Percentiles rank a stretch among this genome's conserved stretches.
phyloP scores from a whole-genome alignment of 2,888 invertebrate genomes.

The Nemotelus pantherinus region DNA sequence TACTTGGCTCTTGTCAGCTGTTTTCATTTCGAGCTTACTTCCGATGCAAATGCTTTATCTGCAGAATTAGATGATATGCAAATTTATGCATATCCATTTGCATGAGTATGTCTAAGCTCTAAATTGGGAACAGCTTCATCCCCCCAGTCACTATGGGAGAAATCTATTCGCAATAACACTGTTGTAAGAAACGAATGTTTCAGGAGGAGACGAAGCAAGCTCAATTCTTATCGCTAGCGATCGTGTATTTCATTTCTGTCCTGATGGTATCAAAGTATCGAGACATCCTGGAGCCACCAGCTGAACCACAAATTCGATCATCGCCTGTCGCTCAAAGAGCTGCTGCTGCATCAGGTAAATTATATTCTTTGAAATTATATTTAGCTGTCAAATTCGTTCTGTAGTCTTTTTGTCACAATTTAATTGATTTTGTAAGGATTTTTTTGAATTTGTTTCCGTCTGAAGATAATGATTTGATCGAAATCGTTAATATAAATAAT shows the following conservation, averaged over 20 bases:
- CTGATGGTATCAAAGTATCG: conserved; percentile 99
- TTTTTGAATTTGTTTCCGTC: not conserved
- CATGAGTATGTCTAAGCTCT: not conserved
- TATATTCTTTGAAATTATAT: not conserved
- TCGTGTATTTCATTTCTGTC: conserved; percentile 99
- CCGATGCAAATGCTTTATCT: no score
- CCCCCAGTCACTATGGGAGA: conserved; percentile 48
- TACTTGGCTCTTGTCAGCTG: conserved; percentile 30
- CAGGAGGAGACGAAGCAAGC: conserved; percentile 99
- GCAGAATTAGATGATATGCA: no score
- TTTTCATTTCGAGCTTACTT: conserved; percentile 38
- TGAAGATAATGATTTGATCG: no score
- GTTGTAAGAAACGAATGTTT: conserved; percentile 58
- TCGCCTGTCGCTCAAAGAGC: conserved; percentile 68
- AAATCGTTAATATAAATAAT: no score
- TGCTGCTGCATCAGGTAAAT: conserved; percentile 63
- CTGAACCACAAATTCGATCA: conserved; percentile 72
- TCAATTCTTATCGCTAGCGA: conserved; percentile 97
- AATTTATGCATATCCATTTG: no score
- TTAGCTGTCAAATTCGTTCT: not conserved
- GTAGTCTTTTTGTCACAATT: conserved; percentile 21
- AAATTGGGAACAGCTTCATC: conserved; percentile 42
- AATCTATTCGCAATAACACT: conserved; percentile 47
- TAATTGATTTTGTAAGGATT: conserved; percentile 13
- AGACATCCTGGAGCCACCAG: conserved; percentile 96